These are phyloP conservation scores for Pelvicachromis taeniatus DNA, from an alignment of 2,113 vertebrate species.

Conservation along the genomic window DNA sequence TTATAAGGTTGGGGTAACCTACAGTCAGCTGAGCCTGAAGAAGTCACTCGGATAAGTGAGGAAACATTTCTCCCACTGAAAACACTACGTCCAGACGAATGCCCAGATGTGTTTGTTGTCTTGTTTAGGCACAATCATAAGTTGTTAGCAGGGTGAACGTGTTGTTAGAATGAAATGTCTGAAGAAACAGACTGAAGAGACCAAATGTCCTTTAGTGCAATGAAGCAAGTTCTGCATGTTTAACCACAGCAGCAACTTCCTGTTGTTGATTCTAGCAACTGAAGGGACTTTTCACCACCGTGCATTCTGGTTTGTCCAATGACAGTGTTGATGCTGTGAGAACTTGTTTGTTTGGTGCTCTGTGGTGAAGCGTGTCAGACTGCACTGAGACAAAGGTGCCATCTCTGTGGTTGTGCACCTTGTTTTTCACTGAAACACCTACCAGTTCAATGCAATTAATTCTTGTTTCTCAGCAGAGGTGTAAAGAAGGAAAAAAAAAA, in stretches of 20 bases:
- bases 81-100: rapidly evolving
- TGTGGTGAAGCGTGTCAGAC: background rate
- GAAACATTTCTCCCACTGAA: rapidly evolving
- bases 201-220: background rate
- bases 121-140: background rate
- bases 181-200: rapidly evolving
- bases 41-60: rapidly evolving
- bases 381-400: background rate
- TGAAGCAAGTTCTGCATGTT: background rate
- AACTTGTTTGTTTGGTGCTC: background rate
- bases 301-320: background rate
- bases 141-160: rapidly evolving
- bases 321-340: background rate
- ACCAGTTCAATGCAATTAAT: background rate
- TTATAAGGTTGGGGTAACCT: background rate
- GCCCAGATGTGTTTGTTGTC: rapidly evolving
- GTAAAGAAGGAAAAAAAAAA: background rate
- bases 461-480: background rate
- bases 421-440: background rate
- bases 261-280: background rate
- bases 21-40: too few relatives aligned
- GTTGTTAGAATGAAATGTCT: rapidly evolving
- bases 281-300: rapidly evolving
- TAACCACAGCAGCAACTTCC: background rate
- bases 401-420: background rate